phyloP scores from a whole-genome alignment of 2,888 invertebrate species.

The Lamellibrachia satsuma region DNA sequence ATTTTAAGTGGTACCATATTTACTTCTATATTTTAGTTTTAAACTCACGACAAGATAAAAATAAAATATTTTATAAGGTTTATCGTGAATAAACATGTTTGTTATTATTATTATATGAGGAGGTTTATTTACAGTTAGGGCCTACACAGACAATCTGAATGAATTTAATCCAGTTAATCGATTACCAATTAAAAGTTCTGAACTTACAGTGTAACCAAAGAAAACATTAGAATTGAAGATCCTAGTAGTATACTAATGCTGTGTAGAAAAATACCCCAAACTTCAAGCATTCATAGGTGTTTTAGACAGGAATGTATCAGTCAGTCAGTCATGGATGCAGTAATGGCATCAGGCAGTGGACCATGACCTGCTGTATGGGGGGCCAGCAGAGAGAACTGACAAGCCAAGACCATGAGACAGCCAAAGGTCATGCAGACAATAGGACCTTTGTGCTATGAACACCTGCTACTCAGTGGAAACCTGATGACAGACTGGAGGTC shows the following conservation, averaged over 20 bases:
- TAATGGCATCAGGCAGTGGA: neutral
- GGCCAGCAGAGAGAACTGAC: neutral
- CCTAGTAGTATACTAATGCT: neutral
- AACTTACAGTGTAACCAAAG: too few relatives aligned
- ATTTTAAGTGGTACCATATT: too few relatives aligned
- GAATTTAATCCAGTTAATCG: too few relatives aligned
- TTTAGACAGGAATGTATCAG: conserved; percentile 7
- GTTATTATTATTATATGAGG: too few relatives aligned
- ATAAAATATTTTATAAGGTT: too few relatives aligned
- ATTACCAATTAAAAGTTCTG: too few relatives aligned
- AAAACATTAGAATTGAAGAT: too few relatives aligned
- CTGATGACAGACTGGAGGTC: neutral
- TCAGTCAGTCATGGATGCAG: neutral
- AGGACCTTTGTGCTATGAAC: neutral
- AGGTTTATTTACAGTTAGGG: too few relatives aligned
- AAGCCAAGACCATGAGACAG: neutral
- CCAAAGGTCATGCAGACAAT: neutral
- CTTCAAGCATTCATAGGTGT: neutral
- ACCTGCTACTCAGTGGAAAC: neutral
- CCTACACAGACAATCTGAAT: too few relatives aligned
- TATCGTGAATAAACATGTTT: too few relatives aligned
- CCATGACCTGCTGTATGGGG: neutral
- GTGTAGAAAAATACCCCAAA: neutral
- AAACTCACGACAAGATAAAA: too few relatives aligned
- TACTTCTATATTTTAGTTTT: too few relatives aligned